These are phyloP conservation scores for Diploscapter pachys DNA, from an alignment of 1,140 invertebrate species.

Conservation along the genomic window DNA sequence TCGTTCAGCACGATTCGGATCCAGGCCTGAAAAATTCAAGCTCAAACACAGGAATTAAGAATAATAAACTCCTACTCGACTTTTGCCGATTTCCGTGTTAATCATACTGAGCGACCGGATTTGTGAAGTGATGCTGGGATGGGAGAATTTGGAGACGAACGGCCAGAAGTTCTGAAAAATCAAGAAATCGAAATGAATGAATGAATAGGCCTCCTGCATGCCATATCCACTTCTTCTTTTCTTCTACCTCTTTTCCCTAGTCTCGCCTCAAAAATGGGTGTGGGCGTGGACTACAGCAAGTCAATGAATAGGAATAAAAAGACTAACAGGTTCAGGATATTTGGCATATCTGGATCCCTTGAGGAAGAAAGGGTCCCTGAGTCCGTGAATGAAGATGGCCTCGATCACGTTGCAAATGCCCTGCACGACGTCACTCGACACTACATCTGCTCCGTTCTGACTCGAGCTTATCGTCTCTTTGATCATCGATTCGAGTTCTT, in stretches of 20 bases:
- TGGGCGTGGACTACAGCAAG: no score
- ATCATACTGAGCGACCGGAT: constrained; percentile 52
- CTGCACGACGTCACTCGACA: constrained; percentile 42
- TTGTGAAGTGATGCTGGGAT: constrained; percentile 47
- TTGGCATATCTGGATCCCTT: constrained; percentile 53
- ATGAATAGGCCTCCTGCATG: no score
- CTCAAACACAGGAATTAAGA: constrained; percentile 13
- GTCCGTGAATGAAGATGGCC: constrained; percentile 54
- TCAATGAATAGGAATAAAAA: not conserved
- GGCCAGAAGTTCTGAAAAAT: constrained; percentile 57
- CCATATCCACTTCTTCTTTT: not conserved
- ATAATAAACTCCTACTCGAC: constrained; percentile 34
- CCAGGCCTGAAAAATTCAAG: constrained; percentile 45
- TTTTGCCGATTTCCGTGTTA: constrained; percentile 50
- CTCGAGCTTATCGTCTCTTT: not conserved
- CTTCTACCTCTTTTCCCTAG: not conserved
- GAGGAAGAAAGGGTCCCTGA: constrained; percentile 57
- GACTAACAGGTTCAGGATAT: constrained; percentile 53
- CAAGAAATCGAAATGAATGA: no score
- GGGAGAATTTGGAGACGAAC: constrained; percentile 57
- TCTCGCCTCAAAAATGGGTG: no score
- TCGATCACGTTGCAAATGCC: constrained; percentile 47
- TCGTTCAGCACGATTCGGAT: constrained; percentile 55
- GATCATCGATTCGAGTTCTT: not conserved
- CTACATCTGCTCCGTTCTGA: not conserved